Evolutionary conservation across 2,113 vertebrate genomes (phyloP).

Genomic region (Chloebia gouldiae): DNA sequence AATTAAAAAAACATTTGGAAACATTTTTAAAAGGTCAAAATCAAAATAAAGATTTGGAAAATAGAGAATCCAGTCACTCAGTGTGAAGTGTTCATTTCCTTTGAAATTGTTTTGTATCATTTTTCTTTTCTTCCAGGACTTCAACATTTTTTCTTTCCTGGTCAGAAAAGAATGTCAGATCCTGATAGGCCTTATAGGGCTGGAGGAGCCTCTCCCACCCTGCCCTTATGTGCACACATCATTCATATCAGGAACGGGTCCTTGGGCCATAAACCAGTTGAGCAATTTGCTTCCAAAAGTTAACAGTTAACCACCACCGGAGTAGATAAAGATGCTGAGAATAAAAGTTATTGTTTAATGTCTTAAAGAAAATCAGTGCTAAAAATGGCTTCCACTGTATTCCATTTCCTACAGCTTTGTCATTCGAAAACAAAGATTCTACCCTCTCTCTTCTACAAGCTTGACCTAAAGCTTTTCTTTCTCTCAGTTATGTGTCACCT

Average conservation of each 20-base stretch:
- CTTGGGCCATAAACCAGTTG: background rate
- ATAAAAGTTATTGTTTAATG: constrained; percentile 55
- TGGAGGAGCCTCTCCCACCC: background rate
- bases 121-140: background rate
- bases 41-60: constrained; percentile 51
- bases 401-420: background rate
- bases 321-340: constrained; percentile 41
- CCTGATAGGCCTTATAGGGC: background rate
- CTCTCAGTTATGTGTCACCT: background rate
- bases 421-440: background rate
- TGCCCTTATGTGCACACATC: background rate
- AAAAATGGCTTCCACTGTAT: constrained; percentile 19
- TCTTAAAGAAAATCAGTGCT: constrained; percentile 36
- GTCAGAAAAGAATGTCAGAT: constrained; percentile 24
- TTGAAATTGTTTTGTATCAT: background rate
- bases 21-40: constrained; percentile 52
- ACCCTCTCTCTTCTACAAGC: background rate
- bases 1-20: constrained; percentile 39
- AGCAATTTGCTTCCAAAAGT: constrained; percentile 18
- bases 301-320: constrained; percentile 29
- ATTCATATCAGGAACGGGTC: background rate
- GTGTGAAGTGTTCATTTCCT: constrained; percentile 37
- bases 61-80: background rate
- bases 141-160: constrained; percentile 18
- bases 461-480: constrained; percentile 3